phyloP scores from a whole-genome alignment of 23 tunicate species.

The Halocynthia roretzi region DNA sequence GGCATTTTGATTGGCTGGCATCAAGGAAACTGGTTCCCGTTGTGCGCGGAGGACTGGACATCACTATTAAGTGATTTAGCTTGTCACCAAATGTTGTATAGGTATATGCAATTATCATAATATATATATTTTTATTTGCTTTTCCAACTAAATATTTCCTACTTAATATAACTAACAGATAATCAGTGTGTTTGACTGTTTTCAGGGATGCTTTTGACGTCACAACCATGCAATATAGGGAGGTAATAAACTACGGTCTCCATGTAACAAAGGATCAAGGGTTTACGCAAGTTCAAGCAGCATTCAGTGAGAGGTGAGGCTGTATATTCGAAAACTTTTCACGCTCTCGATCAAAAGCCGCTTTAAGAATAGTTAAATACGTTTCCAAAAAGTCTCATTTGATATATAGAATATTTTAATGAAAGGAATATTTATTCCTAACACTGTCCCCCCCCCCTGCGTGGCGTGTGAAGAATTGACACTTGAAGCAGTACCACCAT shows the following conservation, averaged over 20 bases:
- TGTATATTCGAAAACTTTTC: too few species aligned
- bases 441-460: too few species aligned
- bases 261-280: not conserved
- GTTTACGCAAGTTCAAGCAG: not conserved
- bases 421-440: too few species aligned
- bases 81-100: conserved; percentile 64
- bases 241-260: not conserved
- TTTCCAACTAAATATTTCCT: not conserved
- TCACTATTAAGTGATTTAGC: conserved; percentile 34
- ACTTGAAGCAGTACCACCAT: not conserved
- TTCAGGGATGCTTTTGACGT: not conserved
- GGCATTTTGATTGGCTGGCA: conserved; percentile 6
- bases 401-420: too few species aligned
- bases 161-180: not conserved
- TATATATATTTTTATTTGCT: not conserved
- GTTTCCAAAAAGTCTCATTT: too few species aligned
- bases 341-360: too few species aligned
- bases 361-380: too few species aligned
- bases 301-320: not conserved
- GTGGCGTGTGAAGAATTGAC: not conserved
- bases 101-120: conserved; percentile 16
- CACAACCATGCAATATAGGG: not conserved
- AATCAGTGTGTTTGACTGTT: not conserved
- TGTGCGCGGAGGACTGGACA: conserved; percentile 65
- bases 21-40: conserved; percentile 34